phyloP scores from a whole-genome alignment of 30 jellyfish, hydroid and myxozoan species.

The Aurelia aurita complex sp. Pacific region DNA sequence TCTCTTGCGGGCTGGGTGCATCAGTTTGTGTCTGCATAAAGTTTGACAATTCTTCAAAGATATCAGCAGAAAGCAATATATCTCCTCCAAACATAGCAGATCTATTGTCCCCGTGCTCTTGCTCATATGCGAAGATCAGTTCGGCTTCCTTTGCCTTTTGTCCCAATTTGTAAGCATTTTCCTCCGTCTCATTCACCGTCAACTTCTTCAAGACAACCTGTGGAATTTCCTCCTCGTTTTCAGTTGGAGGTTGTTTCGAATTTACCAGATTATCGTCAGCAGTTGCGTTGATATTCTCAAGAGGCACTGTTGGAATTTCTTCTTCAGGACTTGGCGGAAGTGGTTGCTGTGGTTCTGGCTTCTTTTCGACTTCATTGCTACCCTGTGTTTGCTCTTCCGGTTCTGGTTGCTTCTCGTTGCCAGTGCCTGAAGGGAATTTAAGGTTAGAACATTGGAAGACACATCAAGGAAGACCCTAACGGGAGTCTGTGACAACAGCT shows the following conservation, averaged over 20 bases:
- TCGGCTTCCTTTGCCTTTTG: constrained; percentile 48
- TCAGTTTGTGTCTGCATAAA: constrained; percentile 59
- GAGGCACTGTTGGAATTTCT: constrained; percentile 34
- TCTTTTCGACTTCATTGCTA: constrained; percentile 21
- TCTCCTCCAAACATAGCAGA: constrained; percentile 99
- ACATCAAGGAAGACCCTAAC: no score
- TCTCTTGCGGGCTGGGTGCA: constrained; percentile 90
- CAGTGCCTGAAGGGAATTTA: background rate
- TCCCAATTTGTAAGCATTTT: constrained; percentile 60
- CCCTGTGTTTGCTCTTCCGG: background rate
- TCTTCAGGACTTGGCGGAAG: constrained; percentile 27
- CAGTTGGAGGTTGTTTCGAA: constrained; percentile 8
- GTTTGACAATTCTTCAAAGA: constrained; percentile 80
- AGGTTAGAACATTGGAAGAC: background rate
- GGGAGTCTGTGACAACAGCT: no score
- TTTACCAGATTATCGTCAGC: constrained; percentile 20
- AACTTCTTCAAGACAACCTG: constrained; percentile 42
- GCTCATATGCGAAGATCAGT: constrained; percentile 67
- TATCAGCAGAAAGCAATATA: constrained; percentile 80
- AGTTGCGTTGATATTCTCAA: constrained; percentile 34
- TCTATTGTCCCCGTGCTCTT: constrained; percentile 70
- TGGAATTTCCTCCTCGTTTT: constrained; percentile 36
- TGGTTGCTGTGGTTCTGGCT: constrained; percentile 2
- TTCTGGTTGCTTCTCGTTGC: no score
- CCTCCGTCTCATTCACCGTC: constrained; percentile 74